Percentiles rank a stretch among this genome's conserved stretches.
Evolutionary conservation across 1,140 invertebrate genomes (phyloP).

Genomic region (Ceratina japonica): DNA sequence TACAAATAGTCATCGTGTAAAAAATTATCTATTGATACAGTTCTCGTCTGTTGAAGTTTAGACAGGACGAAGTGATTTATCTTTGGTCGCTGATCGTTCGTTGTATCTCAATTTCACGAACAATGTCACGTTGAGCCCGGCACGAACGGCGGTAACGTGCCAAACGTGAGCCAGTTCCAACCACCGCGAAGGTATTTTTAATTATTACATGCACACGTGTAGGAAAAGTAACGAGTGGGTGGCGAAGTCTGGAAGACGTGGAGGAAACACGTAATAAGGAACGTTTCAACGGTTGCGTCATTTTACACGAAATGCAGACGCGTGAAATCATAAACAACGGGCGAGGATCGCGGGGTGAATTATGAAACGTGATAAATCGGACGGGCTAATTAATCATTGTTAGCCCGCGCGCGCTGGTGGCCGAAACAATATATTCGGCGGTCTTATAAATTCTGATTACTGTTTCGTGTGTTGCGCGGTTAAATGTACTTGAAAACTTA

Average conservation of each 20-base stretch:
- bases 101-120: constrained; percentile 13
- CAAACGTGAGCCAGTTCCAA: constrained; percentile 7
- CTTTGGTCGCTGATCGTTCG: background rate
- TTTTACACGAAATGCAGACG: too few species aligned
- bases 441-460: constrained; percentile 32
- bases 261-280: too few species aligned
- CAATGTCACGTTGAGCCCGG: background rate
- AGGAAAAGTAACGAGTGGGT: background rate
- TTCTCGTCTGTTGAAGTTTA: background rate
- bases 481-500: constrained; percentile 52
- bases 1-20: too few species aligned
- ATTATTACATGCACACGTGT: background rate
- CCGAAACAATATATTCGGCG: constrained; percentile 35
- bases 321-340: background rate
- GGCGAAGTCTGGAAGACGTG: background rate
- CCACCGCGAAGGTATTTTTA: constrained; percentile 4
- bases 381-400: constrained; percentile 4
- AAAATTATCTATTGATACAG: too few species aligned
- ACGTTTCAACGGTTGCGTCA: background rate
- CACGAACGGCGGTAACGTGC: background rate
- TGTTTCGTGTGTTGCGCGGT: background rate
- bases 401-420: too few species aligned
- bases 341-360: background rate
- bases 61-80: background rate
- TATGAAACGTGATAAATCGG: background rate